phyloP scores from a whole-genome alignment of 1,140 invertebrate species.

The Drosophila virilis region DNA sequence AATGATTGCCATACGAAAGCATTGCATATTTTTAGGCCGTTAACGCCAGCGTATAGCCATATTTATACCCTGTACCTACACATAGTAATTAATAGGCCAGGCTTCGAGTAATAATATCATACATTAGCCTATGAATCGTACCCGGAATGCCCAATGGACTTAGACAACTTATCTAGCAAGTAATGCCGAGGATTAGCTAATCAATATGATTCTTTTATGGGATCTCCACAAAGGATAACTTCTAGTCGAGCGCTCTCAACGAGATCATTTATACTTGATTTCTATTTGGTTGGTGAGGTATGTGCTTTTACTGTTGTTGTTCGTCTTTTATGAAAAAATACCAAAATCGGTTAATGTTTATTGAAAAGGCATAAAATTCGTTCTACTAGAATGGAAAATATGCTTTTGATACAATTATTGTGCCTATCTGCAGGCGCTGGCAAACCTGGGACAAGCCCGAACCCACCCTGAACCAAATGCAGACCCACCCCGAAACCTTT shows the following conservation, averaged over 20 bases:
- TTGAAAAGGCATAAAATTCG: slow-evolving; percentile 85
- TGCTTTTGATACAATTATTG: slow-evolving; percentile 84
- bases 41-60: slow-evolving; percentile 34
- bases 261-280: slow-evolving; percentile 28
- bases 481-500: slow-evolving; percentile 46
- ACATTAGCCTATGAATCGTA: too few species aligned
- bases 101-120: too few species aligned
- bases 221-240: slow-evolving; percentile 9
- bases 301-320: slow-evolving; percentile 14
- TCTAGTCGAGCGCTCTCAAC: not conserved
- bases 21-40: slow-evolving; percentile 60
- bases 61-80: slow-evolving; percentile 27
- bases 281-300: slow-evolving; percentile 24
- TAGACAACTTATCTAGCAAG: too few species aligned
- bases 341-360: slow-evolving; percentile 84
- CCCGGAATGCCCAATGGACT: too few species aligned
- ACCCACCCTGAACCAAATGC: slow-evolving; percentile 56
- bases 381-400: slow-evolving; percentile 84
- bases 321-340: slow-evolving; percentile 77
- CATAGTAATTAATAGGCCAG: not conserved
- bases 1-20: slow-evolving; percentile 62
- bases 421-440: slow-evolving; percentile 78
- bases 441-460: slow-evolving; percentile 24
- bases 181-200: too few species aligned
- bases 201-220: too few species aligned